Evolutionary conservation across 23 tunicate species (phyloP).

Genomic region (Aplidium turbinatum): DNA sequence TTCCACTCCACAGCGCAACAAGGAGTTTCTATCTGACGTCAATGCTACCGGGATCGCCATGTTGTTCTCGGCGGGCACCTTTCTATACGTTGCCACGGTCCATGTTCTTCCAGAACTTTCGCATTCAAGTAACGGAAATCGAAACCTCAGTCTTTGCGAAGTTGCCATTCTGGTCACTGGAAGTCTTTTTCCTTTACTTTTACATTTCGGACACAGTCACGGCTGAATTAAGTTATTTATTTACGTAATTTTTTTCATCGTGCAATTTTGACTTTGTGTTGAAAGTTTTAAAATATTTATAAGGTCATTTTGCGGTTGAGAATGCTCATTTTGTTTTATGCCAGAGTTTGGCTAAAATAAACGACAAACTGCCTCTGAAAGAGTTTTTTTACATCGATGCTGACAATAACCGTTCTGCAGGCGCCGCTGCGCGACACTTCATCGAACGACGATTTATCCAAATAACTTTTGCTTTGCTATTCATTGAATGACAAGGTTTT

Average conservation of each 20-base stretch:
- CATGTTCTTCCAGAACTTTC: conserved; percentile 93
- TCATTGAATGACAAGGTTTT: not conserved
- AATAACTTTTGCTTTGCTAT: not conserved
- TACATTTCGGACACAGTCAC: conserved; percentile 88
- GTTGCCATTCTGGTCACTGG: conserved; percentile 75
- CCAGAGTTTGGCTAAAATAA: too few relatives aligned
- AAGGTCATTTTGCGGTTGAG: too few relatives aligned
- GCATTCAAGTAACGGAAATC: conserved; percentile 47
- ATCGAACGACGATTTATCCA: not conserved
- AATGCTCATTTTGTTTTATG: too few relatives aligned
- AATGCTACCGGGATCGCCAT: conserved; percentile 96
- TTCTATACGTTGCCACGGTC: conserved; percentile 96
- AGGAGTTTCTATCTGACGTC: conserved; percentile 30
- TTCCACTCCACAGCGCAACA: conserved; percentile 56
- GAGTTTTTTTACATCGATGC: too few relatives aligned
- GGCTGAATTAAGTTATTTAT: too few relatives aligned
- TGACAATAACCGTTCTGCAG: too few relatives aligned
- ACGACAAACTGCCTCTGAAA: too few relatives aligned
- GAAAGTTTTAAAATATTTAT: too few relatives aligned
- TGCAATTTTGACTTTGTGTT: too few relatives aligned
- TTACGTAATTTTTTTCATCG: too few relatives aligned
- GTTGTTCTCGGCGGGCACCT: conserved; percentile 98
- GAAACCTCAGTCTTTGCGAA: conserved; percentile 56
- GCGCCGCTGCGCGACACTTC: not conserved
- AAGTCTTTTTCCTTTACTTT: conserved; percentile 68